Evolutionary conservation across 64 coral and sea anemone genomes (phyloP).

Genomic region (Orbicella faveolata): DNA sequence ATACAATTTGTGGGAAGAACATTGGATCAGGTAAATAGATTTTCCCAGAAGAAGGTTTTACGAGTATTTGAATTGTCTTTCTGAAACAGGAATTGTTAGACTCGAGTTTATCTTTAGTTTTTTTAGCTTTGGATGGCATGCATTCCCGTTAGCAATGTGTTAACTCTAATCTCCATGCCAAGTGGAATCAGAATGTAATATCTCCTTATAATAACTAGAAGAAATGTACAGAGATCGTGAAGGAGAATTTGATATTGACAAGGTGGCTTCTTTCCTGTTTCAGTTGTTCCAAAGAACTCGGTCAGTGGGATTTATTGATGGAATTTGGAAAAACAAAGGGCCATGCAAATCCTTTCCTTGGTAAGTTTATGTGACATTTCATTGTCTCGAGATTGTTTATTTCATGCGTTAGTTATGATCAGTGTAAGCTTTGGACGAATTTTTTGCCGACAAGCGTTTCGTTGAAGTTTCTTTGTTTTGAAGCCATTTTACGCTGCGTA

Average conservation of each 20-base stretch:
- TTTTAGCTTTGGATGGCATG: too few species aligned
- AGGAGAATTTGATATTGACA: background rate
- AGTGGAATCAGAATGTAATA: too few species aligned
- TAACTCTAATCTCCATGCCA: too few species aligned
- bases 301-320: conserved; percentile 98
- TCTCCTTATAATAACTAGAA: background rate
- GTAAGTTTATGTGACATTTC: conserved; percentile 23
- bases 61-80: background rate
- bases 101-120: too few species aligned
- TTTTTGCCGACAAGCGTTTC: too few species aligned
- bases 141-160: too few species aligned
- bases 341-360: conserved; percentile 87
- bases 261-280: conserved; percentile 14
- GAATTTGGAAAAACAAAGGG: conserved; percentile 98
- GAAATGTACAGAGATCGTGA: too few species aligned
- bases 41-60: background rate
- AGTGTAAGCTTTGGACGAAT: too few species aligned
- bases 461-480: too few species aligned
- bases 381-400: background rate
- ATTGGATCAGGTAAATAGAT: conserved; percentile 88
- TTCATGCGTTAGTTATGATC: too few species aligned
- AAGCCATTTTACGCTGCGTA: too few species aligned
- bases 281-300: conserved; percentile 97
- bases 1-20: conserved; percentile 97
- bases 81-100: too few species aligned